phyloP scores from a whole-genome alignment of 2,797 vertebrate genomes.

The Lithobates sylvaticus region DNA sequence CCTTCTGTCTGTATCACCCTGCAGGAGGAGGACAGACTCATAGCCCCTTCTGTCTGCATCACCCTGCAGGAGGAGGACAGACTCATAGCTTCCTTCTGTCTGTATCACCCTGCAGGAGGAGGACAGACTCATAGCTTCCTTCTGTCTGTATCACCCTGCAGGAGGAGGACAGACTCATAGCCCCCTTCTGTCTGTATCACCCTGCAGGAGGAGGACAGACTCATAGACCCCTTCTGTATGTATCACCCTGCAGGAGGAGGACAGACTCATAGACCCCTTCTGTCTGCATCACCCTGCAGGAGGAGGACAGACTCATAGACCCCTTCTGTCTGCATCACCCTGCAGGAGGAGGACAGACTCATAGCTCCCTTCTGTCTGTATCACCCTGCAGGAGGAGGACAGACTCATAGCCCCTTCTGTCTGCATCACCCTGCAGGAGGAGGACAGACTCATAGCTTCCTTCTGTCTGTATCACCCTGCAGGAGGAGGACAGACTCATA shows the following conservation, averaged over 20 bases:
- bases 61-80: not conserved
- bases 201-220: conserved; percentile 22
- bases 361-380: conserved; percentile 3
- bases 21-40: not conserved
- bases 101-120: conserved; percentile 17
- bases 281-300: conserved; percentile 1
- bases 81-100: not conserved
- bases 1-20: conserved; percentile 14
- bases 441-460: not conserved
- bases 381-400: conserved; percentile 16
- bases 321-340: conserved; percentile 3
- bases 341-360: conserved; percentile 17
- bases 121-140: not conserved
- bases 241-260: conserved; percentile 10
- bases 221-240: not conserved
- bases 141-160: conserved; percentile 5
- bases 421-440: not conserved
- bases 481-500: conserved; percentile 12
- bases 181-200: conserved; percentile 11
- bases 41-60: not conserved
- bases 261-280: not conserved
- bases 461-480: conserved; percentile 10
- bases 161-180: not conserved
- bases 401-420: not conserved
- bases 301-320: conserved; percentile 5